Base-by-base conservation (phyloP, 2,797 vertebrate species). In the Peromyscus attwateri region DNA sequence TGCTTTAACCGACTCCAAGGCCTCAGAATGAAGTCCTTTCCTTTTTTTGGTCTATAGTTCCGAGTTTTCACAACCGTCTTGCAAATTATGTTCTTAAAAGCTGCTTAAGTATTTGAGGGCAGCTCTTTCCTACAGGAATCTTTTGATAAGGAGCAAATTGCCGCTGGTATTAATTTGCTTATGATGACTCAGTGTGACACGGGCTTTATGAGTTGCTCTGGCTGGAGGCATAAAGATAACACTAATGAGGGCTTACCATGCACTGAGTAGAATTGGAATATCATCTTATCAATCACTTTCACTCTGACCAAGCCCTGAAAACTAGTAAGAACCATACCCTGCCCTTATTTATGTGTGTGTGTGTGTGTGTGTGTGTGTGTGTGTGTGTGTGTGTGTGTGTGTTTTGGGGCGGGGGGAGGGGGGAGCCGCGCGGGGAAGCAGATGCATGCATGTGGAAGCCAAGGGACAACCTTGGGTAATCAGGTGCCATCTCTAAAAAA, bases 71-170 rank as follows among this genome's bases (percentile, higher is more conserved):
- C 71, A 93, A 25, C 43, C 94, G 0, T 66, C 91, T 70, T 82
- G 49, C 73, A 82, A 96, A 96, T 77, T 77, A 31, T 13, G 64
- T 70, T 29, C 52, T 25, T 3, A 23, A 40, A 52, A 55, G 83
- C 70, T 79, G 64, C 29, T 71, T 75, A 70, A 64, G 7, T 46
- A 11, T 75, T 60, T 43, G 3, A 81, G 75, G 85, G 64, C 83
- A 94, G 34, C 71, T 87, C 19, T 79, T 91, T 92, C 95, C 91
- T 94, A 52, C 79, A 89, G 91, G 49, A 89, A 91, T 14, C 17
- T 40, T 96, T 94, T 92, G 80, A 92, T 89, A 92, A 87, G 49
- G 93, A 94, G 76, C 96, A 93, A 95, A 93, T 89, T 85, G 52
- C 73, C 27, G 0, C 87, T 76, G 76, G 91, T 17, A 29, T 96